Base-by-base conservation (phyloP, 2,797 vertebrate genomes). In the Tamandua tetradactyla region DNA sequence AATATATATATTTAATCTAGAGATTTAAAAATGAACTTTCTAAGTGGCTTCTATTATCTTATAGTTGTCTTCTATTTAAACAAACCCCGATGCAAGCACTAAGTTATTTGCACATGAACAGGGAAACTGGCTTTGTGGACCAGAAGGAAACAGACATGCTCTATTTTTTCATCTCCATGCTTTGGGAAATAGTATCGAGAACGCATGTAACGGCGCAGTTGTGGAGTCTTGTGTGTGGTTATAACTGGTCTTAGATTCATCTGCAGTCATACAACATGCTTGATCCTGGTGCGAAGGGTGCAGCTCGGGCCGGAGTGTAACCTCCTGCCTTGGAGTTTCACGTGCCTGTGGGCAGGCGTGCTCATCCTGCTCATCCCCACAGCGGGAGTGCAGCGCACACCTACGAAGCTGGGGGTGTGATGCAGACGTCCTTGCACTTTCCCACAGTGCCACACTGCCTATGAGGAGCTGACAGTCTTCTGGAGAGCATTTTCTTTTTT, bases 11-110 rank as follows among this genome's bases (percentile, higher is more conserved):
- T 93, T 64, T 40, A 82, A 64, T 40, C 30, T 93, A 22, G 18
- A 74, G 66, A 92, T 61, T 90, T 92, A 72, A 87, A 95, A 92
- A 83, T 84, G 18, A 94, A 68, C 9, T 44, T 74, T 78, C 85
- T 78, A 87, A 32, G 18, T 42, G 52, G 15, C 52, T 84, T 87
- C 57, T 88, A 68, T 82, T 82, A 87, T 62, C 66, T 85, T 4
- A 9, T 20, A 88, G 17, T 44, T 82, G 57, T 72, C 30, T 94
- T 96, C 89, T 74, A 79, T 76, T 89, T 89, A 13, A 81, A 84
- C 84, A 87, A 81, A 93, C n/a, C 11, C 94, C 76, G 88, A 71
- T 61, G 44, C 22, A 89, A 88, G 83, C 17, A 13, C n/a, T 85
- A 85, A 82, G 23, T 72, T 87, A 91, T 59, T 40, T 74, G 62